Evolutionary conservation across 2,113 vertebrate species (phyloP), one percentile per base, ranked within the genome.

Genomic region (Meleagris gallopavo): DNA sequence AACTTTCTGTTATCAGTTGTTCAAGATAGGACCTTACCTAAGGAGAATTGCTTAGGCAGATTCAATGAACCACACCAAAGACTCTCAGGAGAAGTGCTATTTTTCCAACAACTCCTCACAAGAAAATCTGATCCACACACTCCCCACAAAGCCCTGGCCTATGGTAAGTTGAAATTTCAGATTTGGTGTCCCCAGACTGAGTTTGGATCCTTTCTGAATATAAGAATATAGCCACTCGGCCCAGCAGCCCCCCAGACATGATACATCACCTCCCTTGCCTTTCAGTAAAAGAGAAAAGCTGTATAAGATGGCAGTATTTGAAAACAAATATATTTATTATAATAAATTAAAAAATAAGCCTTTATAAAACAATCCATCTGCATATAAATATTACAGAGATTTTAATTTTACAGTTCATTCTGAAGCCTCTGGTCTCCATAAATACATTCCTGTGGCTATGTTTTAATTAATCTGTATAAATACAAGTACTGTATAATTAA

Each of bases 401-500:
- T 77, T 91, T 70, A 46, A 65, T 64, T 89, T 67, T 54, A 41
- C 73, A 48, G n/a, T 85, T 94, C 79, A 87, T 52, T 73, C 93
- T 67, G 40, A 84, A 95, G 24, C 40, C 83, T 90, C 48, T 92
- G n/a, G 66, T 86, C 76, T 95, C 83, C 79, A 98, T 98, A 98
- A 98, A 98, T 98, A 98, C 62, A 77, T 83, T 65, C 79, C 55
- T 71, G 86, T 75, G 43, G 6, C 61, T 57, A 92, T 88, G 81
- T 94, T 84, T 90, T 83, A 86, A 88, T 94, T 93, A 94, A 89
- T 75, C 77, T 19, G 48, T 71, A 97, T 98, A 98, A 97, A 98
- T 98, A 98, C 93, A 85, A 94, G 7, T 57, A 79, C 46, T 71
- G 3, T 66, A 84, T 89, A 93, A 75, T 96, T 90, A 95, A 88